Evolutionary conservation across 1,140 invertebrate genomes (phyloP).

Genomic region (Drosophila ambigua): DNA sequence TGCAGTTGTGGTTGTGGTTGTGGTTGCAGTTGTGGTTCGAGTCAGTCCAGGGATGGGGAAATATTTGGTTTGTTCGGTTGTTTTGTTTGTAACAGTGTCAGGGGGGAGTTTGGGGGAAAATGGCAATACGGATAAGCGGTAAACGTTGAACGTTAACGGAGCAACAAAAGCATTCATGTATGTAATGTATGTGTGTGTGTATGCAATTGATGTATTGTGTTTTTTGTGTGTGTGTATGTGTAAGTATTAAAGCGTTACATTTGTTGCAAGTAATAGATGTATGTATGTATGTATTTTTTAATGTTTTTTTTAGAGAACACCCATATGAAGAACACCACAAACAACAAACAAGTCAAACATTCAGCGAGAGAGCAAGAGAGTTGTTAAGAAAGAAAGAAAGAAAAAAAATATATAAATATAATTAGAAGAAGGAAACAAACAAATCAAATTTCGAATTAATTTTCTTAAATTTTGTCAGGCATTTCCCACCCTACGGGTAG

Average conservation of each 20-base stretch:
- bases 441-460: slow-evolving; percentile 65
- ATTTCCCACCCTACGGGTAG: neutral
- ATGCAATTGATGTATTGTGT: slow-evolving; percentile 22
- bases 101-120: no score
- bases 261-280: slow-evolving; percentile 8
- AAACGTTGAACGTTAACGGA: slow-evolving; percentile 63
- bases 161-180: slow-evolving; percentile 68
- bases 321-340: slow-evolving; percentile 72
- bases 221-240: slow-evolving; percentile 45
- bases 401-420: slow-evolving; percentile 26
- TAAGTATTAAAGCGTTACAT: slow-evolving; percentile 77
- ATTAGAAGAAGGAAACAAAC: slow-evolving; percentile 24
- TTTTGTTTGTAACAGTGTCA: slow-evolving; percentile 12
- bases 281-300: slow-evolving; percentile 13
- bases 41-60: no score
- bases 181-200: slow-evolving; percentile 30
- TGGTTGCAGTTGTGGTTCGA: neutral
- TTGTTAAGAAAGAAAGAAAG: slow-evolving; percentile 52
- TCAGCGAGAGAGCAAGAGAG: slow-evolving; percentile 70
- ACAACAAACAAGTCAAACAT: slow-evolving; percentile 81
- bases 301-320: slow-evolving; percentile 56
- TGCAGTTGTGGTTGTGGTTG: slow-evolving; percentile 20
- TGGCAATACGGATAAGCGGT: slow-evolving; percentile 25
- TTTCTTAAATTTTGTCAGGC: slow-evolving; percentile 32
- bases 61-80: no score